Percentiles rank a stretch among this genome's conserved stretches.
These are phyloP conservation scores for Nephrotoma flavescens DNA, from an alignment of 2,888 invertebrate species.

Conservation along the genomic window DNA sequence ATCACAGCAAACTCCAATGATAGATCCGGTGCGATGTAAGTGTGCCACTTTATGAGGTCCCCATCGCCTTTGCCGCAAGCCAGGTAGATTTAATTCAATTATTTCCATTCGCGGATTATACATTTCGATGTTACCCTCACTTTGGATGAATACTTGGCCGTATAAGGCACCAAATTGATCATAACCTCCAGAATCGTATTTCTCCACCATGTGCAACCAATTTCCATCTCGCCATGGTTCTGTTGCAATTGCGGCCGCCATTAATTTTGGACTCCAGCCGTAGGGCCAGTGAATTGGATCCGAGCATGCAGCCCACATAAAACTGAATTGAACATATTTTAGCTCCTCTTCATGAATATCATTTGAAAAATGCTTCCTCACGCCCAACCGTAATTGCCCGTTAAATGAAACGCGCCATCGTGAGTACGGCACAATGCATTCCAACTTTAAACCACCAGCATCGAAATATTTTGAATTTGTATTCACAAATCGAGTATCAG, in stretches of 20 bases:
- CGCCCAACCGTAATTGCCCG: slow-evolving; percentile 43
- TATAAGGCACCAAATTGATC: slow-evolving; percentile 47
- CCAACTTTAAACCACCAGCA: slow-evolving; percentile 43
- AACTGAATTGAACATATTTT: slow-evolving; percentile 38
- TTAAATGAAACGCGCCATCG: slow-evolving; percentile 52
- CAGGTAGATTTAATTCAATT: slow-evolving; percentile 32
- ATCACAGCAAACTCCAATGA: slow-evolving; percentile 34
- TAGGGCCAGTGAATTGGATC: slow-evolving; percentile 36
- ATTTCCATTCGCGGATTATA: slow-evolving; percentile 3
- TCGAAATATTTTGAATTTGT: slow-evolving; percentile 38
- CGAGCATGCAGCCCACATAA: slow-evolving; percentile 44
- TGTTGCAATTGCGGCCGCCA: slow-evolving; percentile 39
- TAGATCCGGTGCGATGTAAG: slow-evolving; percentile 23
- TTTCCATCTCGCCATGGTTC: slow-evolving; percentile 42
- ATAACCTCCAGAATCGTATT: slow-evolving; percentile 34
- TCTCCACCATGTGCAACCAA: slow-evolving; percentile 42
- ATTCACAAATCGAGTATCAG: slow-evolving; percentile 34
- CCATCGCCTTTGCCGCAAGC: slow-evolving; percentile 36
- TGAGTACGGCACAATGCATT: slow-evolving; percentile 42
- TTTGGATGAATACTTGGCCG: slow-evolving; percentile 38
- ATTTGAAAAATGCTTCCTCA: slow-evolving; percentile 21
- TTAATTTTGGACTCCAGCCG: slow-evolving; percentile 38
- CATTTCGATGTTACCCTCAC: slow-evolving; percentile 19
- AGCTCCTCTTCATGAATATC: slow-evolving; percentile 24
- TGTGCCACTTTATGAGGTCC: slow-evolving; percentile 21